These are phyloP conservation scores for Listronotus oregonensis DNA, from an alignment of 1,140 invertebrate species.

Conservation along the genomic window DNA sequence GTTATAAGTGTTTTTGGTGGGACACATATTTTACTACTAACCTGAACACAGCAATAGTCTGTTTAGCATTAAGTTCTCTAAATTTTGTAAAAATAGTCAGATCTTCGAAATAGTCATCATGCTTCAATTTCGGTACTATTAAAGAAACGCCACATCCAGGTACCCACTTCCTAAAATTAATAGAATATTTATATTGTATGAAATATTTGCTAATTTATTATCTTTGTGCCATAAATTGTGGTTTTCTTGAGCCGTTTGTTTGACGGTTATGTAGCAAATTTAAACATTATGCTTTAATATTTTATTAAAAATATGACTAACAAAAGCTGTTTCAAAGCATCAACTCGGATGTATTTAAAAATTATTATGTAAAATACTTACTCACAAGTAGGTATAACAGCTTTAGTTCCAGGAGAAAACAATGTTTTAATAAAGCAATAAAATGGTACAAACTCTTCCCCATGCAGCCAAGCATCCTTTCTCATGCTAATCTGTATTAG, in stretches of 20 bases:
- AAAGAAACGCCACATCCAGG: conserved; percentile 45
- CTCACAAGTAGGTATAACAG: conserved; percentile 25
- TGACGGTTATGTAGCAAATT: too few species aligned
- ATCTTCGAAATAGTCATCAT: conserved; percentile 44
- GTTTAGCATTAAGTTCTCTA: conserved; percentile 44
- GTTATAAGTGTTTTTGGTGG: too few species aligned
- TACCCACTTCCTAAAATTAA: conserved; percentile 47
- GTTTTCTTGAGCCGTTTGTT: too few species aligned
- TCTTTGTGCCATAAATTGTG: too few species aligned
- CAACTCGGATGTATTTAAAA: too few species aligned
- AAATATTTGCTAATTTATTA: too few species aligned
- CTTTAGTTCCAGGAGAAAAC: not conserved
- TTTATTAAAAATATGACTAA: too few species aligned
- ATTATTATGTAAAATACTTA: conserved; percentile 23
- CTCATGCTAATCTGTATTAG: conserved; percentile 11
- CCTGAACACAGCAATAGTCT: conserved; percentile 48
- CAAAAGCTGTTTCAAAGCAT: too few species aligned
- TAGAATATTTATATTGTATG: too few species aligned
- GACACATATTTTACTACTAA: too few species aligned
- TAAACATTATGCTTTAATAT: too few species aligned
- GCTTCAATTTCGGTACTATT: conserved; percentile 41
- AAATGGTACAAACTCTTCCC: conserved; percentile 8
- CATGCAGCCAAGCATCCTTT: not conserved
- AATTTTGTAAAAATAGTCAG: conserved; percentile 50
- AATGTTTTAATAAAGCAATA: conserved; percentile 12